phyloP scores from a whole-genome alignment of 2,797 vertebrate genomes.

The Poliocrania exsul region DNA sequence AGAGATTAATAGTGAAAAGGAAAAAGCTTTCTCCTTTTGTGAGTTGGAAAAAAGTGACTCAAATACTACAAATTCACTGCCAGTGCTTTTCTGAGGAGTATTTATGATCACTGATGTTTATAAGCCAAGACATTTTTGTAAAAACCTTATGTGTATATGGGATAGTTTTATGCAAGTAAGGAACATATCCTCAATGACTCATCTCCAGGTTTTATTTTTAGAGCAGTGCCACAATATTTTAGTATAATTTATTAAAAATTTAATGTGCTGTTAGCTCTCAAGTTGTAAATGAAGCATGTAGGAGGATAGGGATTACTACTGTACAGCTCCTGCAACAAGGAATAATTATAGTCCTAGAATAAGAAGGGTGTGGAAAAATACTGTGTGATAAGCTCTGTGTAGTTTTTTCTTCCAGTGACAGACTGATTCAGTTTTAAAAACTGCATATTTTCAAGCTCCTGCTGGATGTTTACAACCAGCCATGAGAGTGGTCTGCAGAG shows the following conservation, averaged over 20 bases:
- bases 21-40: background rate
- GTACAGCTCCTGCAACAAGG: background rate
- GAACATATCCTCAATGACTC: background rate
- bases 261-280: conserved; percentile 54
- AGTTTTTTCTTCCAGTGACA: background rate
- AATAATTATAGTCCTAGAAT: conserved; percentile 42
- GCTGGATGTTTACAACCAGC: background rate
- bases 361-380: conserved; percentile 21
- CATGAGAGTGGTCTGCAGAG: background rate
- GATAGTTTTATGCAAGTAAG: background rate
- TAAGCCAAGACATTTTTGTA: background rate
- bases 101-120: conserved; percentile 31
- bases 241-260: conserved; percentile 62
- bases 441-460: background rate
- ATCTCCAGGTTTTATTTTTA: conserved; percentile 39
- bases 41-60: background rate
- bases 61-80: background rate
- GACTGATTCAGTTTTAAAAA: background rate
- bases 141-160: background rate
- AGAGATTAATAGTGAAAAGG: conserved; percentile 22
- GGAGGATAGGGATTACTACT: conserved; percentile 60
- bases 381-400: background rate
- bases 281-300: conserved; percentile 57
- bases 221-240: conserved; percentile 55
- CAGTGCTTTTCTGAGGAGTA: background rate